Percentiles rank a stretch among this genome's conserved stretches.
These are phyloP conservation scores for Micromussa lordhowensis DNA, from an alignment of 92 coral and sea anemone genomes.

Conservation along the genomic window DNA sequence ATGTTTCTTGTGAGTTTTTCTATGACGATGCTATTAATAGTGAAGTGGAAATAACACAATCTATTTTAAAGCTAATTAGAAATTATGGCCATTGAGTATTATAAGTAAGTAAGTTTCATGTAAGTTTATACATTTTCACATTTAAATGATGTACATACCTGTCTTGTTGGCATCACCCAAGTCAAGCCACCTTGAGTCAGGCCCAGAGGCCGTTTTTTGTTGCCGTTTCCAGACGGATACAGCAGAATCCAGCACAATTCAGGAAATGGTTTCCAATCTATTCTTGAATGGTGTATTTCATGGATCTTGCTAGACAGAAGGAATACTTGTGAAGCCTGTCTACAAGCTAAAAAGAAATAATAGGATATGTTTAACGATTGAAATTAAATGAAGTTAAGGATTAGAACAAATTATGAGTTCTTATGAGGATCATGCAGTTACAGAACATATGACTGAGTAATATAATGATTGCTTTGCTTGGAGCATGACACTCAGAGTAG, in stretches of 20 bases:
- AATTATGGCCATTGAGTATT: constrained; percentile 2
- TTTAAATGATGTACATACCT: neutral
- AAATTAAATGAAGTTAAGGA: neutral
- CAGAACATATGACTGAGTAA: neutral
- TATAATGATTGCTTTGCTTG: neutral
- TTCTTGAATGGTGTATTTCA: too few relatives aligned
- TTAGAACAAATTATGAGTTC: neutral
- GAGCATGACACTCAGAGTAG: neutral
- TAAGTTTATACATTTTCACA: too few relatives aligned
- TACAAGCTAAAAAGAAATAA: too few relatives aligned
- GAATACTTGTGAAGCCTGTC: too few relatives aligned
- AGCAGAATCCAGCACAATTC: too few relatives aligned
- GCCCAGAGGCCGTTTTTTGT: too few relatives aligned
- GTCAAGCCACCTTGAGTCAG: too few relatives aligned
- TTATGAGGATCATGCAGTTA: neutral
- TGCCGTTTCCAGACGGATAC: too few relatives aligned
- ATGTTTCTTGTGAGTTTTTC: constrained; percentile 1
- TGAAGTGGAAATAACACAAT: neutral
- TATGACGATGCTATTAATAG: neutral
- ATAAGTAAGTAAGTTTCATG: too few relatives aligned
- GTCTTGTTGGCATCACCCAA: constrained; percentile 25
- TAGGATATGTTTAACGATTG: neutral
- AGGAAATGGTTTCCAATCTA: too few relatives aligned
- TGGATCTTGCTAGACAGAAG: too few relatives aligned
- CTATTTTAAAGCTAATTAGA: neutral